Conservation (phyloP, 2,888 invertebrate genomes). For the Shargacucullia verbasci region DNA sequence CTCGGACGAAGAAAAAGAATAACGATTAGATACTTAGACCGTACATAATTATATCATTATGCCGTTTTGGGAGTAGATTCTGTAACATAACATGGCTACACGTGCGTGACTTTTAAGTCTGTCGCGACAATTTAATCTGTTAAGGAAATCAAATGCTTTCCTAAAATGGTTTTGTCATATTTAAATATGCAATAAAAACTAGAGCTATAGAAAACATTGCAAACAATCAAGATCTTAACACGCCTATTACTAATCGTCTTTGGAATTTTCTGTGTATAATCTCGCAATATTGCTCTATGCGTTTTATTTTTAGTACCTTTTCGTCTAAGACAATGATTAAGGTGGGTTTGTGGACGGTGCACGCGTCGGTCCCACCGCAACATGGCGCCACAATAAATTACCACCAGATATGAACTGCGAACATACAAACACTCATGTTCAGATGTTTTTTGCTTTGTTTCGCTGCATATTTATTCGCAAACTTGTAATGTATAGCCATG, state of each 20-base stretch:
- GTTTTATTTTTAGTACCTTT: constrained; percentile 49
- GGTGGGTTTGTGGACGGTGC: constrained; percentile 50
- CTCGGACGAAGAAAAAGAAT: constrained; percentile 29
- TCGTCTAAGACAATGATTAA: constrained; percentile 50
- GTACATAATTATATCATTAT: constrained; percentile 48
- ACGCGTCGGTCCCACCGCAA: constrained; percentile 55
- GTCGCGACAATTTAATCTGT: constrained; percentile 33
- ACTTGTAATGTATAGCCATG: constrained; percentile 35
- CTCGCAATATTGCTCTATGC: constrained; percentile 17
- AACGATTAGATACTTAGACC: constrained; percentile 23
- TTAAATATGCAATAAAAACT: constrained; percentile 34
- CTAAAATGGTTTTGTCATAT: constrained; percentile 36
- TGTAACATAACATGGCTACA: constrained; percentile 16
- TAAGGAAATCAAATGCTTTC: constrained; percentile 41
- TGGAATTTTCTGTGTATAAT: constrained; percentile 3
- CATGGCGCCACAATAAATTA: constrained; percentile 72
- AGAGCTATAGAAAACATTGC: constrained; percentile 4
- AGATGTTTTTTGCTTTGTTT: constrained; percentile 58
- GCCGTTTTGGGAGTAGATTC: constrained; percentile 30
- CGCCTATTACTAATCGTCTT: not conserved
- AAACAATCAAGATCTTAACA: constrained; percentile 6
- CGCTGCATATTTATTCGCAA: constrained; percentile 55
- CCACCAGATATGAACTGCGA: constrained; percentile 66
- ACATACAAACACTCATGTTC: constrained; percentile 60
- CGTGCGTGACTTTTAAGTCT: constrained; percentile 32